Evolutionary conservation across 2,113 vertebrate species (phyloP), one percentile per base, ranked within the genome.

Genomic region (Gymnorhina tibicen): DNA sequence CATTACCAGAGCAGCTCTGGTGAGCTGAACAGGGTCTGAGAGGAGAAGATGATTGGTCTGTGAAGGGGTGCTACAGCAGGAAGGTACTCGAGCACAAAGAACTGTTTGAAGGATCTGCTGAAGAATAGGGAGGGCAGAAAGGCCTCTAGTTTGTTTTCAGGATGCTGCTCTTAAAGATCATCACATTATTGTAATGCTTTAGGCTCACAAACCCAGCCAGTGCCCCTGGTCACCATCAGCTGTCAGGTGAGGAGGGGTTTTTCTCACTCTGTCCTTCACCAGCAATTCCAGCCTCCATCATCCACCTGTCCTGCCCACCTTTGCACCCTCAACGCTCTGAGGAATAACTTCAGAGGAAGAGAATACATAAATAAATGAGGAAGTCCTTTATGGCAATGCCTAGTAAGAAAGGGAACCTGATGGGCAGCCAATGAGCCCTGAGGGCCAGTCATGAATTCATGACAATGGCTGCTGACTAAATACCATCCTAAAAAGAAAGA

Each of bases 151-250:
- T 66, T 53, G 24, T 76, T 50, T 66, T 55, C 32, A 58, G 33
- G 28, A 60, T 39, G 72, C 37, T 44, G 7, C 47, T 82, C 26
- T 64, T 72, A 70, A 78, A 91, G 30, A 49, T 73, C 10, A 22
- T 32, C 42, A 46, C 13, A 23, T 59, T 80, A 55, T 10, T 16
- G 1, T 23, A 63, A 53, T 0, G 0, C 41, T 59, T 50, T 13
- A 56, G 24, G 22, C 20, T 67, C 27, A 50, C 21, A 69, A 88
- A 69, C 41, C 6, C 39, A 44, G 37, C 4, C 32, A 21, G 14
- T 55, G 37, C 9, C 67, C 33, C 27, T 17, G 32, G 30, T 41
- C 35, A 64, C 23, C 32, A 64, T 2, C 22, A 2, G 3, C 35
- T 72, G 42, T n/a, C 41, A 41, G 21, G 21, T 19, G 21, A 96